Conservation (phyloP, 2,888 invertebrate genomes). For the Xestia c-nigrum region DNA sequence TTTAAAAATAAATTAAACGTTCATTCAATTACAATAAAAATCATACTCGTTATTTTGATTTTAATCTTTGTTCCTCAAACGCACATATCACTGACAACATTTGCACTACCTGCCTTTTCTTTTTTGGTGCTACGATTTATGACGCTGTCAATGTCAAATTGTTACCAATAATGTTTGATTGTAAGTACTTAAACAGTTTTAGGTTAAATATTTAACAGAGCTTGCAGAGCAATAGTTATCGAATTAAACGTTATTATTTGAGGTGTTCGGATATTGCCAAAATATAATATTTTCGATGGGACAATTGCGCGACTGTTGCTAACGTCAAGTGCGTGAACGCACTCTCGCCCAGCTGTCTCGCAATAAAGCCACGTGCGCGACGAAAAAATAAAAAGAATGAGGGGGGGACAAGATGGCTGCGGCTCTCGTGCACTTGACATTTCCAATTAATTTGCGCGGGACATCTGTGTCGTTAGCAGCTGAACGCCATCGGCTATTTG, state of each 20-base stretch:
- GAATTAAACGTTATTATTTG: slow-evolving; percentile 18
- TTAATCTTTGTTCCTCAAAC: too few species aligned
- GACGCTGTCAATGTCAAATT: not conserved
- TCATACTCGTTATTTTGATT: too few species aligned
- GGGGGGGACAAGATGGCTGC: slow-evolving; percentile 84
- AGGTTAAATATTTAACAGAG: not conserved
- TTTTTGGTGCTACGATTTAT: not conserved
- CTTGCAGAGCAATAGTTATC: slow-evolving; percentile 7
- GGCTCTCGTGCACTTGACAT: slow-evolving; percentile 88
- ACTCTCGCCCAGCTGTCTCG: slow-evolving; percentile 87
- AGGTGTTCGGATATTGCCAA: slow-evolving; percentile 34
- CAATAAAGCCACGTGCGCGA: slow-evolving; percentile 87
- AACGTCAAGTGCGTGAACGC: slow-evolving; percentile 78
- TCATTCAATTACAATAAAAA: slow-evolving; percentile 32
- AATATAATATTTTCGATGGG: slow-evolving; percentile 57
- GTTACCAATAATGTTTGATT: not conserved
- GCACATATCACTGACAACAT: not conserved
- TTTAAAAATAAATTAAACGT: slow-evolving; percentile 36
- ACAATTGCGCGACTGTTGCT: slow-evolving; percentile 66
- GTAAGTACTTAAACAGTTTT: not conserved
- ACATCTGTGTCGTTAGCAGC: slow-evolving; percentile 90
- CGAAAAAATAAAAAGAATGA: slow-evolving; percentile 81
- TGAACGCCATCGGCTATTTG: slow-evolving; percentile 82
- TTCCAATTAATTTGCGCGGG: slow-evolving; percentile 90
- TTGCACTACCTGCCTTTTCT: not conserved